phyloP scores from a whole-genome alignment of 2,797 vertebrate genomes.

The Manis crassicaudata region DNA sequence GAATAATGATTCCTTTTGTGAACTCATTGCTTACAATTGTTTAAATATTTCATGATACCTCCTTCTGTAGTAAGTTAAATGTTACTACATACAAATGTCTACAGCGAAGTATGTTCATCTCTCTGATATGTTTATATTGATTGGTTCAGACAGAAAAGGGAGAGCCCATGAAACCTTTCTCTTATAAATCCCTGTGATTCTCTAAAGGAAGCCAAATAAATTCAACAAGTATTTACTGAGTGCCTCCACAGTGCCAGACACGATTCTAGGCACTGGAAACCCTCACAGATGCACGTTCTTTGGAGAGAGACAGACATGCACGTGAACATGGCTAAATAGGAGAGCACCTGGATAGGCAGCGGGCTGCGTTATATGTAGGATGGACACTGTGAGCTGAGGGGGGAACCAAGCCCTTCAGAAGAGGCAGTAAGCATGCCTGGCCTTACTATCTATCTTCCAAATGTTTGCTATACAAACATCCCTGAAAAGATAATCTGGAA shows the following conservation, averaged over 20 bases:
- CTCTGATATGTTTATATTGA: not conserved
- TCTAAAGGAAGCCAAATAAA: not conserved
- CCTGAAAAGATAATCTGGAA: not conserved
- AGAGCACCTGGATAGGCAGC: not conserved
- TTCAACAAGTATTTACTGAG: not conserved
- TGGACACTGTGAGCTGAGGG: not conserved
- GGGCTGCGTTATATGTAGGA: no score
- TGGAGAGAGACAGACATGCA: not conserved
- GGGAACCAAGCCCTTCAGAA: not conserved
- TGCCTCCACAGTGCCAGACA: not conserved
- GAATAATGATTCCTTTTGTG: conserved; percentile 67
- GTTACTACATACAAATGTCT: not conserved
- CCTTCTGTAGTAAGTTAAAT: not conserved
- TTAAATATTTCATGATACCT: conserved; percentile 13
- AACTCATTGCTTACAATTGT: conserved; percentile 42
- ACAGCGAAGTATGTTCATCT: not conserved
- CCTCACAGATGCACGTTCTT: accelerated
- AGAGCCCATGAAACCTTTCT: not conserved
- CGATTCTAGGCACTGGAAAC: not conserved
- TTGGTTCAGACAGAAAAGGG: not conserved
- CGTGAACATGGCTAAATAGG: accelerated
- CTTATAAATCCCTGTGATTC: not conserved
- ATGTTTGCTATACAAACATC: not conserved
- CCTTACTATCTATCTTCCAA: not conserved
- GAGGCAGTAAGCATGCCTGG: no score